Percentiles rank a stretch among this genome's conserved stretches.
Evolutionary conservation across 2,888 invertebrate genomes (phyloP).

Genomic region (Aphrophora alni): DNA sequence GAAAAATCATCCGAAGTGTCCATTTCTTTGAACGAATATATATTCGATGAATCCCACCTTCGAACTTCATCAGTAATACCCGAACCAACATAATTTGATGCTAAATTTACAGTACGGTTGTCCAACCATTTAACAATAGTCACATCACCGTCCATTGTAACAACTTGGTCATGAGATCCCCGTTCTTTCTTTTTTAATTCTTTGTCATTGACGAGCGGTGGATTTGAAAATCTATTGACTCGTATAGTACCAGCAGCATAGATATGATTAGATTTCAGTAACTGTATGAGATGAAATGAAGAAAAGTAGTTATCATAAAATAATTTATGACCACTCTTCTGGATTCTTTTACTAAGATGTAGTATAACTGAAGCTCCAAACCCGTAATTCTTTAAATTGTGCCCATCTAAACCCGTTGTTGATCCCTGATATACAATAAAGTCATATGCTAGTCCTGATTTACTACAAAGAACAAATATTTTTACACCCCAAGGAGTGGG

Average conservation of each 20-base stretch:
- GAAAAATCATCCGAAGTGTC: slow-evolving; percentile 37
- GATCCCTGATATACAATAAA: slow-evolving; percentile 47
- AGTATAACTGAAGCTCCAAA: slow-evolving; percentile 23
- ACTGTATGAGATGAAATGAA: slow-evolving; percentile 13
- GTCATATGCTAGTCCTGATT: slow-evolving; percentile 42
- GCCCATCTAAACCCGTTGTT: background rate
- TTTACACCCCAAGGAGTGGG: slow-evolving; percentile 51
- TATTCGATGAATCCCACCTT: slow-evolving; percentile 43
- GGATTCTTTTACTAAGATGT: background rate
- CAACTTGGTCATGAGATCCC: slow-evolving; percentile 10
- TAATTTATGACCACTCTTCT: background rate
- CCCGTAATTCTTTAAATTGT: slow-evolving; percentile 16
- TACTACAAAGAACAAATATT: slow-evolving; percentile 48
- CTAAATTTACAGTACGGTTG: slow-evolving; percentile 44
- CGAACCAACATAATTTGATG: slow-evolving; percentile 45
- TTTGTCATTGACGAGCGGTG: slow-evolving; percentile 34
- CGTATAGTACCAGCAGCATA: background rate
- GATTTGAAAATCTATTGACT: slow-evolving; percentile 37
- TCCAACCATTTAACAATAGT: no score
- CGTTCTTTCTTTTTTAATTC: slow-evolving; percentile 31
- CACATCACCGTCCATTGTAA: slow-evolving; percentile 41
- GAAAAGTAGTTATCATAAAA: slow-evolving; percentile 36
- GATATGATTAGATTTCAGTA: background rate
- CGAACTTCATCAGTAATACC: slow-evolving; percentile 34
- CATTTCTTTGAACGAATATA: slow-evolving; percentile 29